Evolutionary conservation across 2,888 invertebrate genomes (phyloP), one percentile per base, ranked within the genome.

Genomic region (Eretmocerus hayati): DNA sequence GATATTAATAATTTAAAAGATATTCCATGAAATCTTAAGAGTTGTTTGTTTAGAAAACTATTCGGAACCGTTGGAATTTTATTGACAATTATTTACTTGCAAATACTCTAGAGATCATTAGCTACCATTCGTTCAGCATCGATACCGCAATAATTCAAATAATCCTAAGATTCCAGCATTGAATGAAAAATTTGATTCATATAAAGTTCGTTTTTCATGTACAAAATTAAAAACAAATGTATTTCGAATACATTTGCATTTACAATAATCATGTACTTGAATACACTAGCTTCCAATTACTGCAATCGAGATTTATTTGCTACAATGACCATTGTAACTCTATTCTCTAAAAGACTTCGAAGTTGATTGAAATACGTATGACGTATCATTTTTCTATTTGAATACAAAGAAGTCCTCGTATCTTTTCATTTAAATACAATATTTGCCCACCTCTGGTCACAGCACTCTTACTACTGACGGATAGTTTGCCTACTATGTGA

Each of bases 401-500:
- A 54, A 54, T 54, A 54, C 53, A 50, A 46, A 48, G 45, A 50
- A 50, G 50, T 48, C n/a, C n/a, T 36, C 46, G 44, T 50, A 53
- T 53, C 40, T 50, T 38, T 47, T 48, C 42, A 32, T 50, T 49
- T 49, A n/a, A n/a, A n/a, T n/a, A n/a, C n/a, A n/a, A n/a, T n/a
- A 42, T 46, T 54, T 50, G 50, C 53, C 53, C 53, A 54, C 53
- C 58, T 58, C 46, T 52, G 54, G 58, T 59, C 59, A 59, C 61
- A 62, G 62, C 62, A 62, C 62, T 61, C 61, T 57, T 58, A 59
- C 58, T 62, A 62, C 59, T 60, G 59, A 59, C 52, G 52, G 58
- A 54, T 58, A 52, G 51, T 64, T 62, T 62, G 61, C 63, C 63
- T 74, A 81, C 83, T 85, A 86, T 81, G 85, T 84, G 62, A 87